Conservation (phyloP, 2,888 invertebrate genomes). For the Scaptomyza cyrtandrae region DNA sequence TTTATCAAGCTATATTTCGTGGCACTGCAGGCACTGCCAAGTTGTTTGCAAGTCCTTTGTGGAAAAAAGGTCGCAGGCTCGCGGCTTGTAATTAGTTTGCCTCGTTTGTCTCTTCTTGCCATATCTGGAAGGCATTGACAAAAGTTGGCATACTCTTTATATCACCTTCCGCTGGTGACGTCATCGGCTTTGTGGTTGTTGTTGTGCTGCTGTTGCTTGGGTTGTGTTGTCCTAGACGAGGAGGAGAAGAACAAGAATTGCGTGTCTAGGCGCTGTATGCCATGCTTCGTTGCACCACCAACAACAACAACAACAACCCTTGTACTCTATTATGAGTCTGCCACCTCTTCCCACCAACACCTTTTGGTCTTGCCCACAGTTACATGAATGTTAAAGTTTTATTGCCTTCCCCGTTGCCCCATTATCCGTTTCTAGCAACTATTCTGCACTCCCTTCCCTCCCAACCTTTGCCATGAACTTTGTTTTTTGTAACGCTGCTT, state of each 20-base stretch:
- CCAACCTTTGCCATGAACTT: constrained; percentile 43
- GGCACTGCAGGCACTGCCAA: constrained; percentile 14
- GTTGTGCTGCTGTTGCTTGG: constrained; percentile 1
- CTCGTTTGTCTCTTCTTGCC: not conserved
- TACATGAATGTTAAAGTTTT: constrained; percentile 34
- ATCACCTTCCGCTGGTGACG: not conserved
- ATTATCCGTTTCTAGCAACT: not conserved
- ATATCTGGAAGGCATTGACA: constrained; percentile 4
- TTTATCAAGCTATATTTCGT: constrained; percentile 5
- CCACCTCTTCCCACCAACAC: not conserved
- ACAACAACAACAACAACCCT: constrained; percentile 8
- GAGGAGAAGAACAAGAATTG: constrained; percentile 15
- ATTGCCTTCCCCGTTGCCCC: constrained; percentile 7
- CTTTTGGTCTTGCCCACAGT: not conserved
- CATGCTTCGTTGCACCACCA: constrained; percentile 29
- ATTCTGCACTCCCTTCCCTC: constrained; percentile 9
- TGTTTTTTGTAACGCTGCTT: constrained; percentile 18
- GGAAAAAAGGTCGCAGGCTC: constrained; percentile 11
- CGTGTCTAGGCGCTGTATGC: constrained; percentile 36
- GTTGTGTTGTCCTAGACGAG: not conserved
- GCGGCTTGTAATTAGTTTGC: constrained; percentile 9
- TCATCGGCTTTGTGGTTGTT: not conserved
- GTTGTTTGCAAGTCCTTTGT: not conserved
- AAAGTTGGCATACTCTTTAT: not conserved
- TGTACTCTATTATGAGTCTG: too few relatives aligned